Base-by-base conservation (phyloP, 2,888 invertebrate genomes). In the Limnephilus lunatus region DNA sequence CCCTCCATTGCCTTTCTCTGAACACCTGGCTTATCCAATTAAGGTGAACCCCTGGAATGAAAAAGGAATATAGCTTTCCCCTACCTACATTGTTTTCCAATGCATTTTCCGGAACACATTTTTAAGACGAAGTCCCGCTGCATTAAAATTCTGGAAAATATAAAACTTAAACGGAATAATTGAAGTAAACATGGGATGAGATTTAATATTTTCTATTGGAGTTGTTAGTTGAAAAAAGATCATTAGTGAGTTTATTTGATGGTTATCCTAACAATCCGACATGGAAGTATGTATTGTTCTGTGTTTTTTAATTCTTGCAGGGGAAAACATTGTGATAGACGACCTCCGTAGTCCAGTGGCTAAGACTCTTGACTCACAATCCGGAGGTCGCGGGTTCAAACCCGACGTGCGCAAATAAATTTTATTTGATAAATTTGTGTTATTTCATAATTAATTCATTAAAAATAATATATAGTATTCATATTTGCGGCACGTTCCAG, bases 1-100 rank as follows among this genome's bases (percentile, higher is more conserved):
- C 35, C 53, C 30, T 68, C 31, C 87, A 44, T 14, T 30, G 44
- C 31, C 32, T 30, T 25, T 87, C 32, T 68, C 87, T 87, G 53
- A 87, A 87, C 87, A 87, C 87, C 53, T 87, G 87, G 87, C 87
- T 87, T 87, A 87, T 87, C 87, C 87, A 87, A 87, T 87, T 87
- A 53, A 87, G 87, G 87, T 68, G 68, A 87, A 87, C 68, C 87
- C 19, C 32, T 30, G 87, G 15, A 53, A 31, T n/a, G 53, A 44
- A 44, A 83, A 85, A n/a, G 30, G 44, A 44, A 85, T 35, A 86
- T 86, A n/a, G 30, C 48, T 44, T 44, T 35, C 86, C 68, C 86
- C 86, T 86, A 86, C 35, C 44, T 12, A 86, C 86, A 68, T 68
- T 68, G 30, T 86, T 83, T 86, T 44, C 48, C 44, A 86, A 44